Percentiles rank a stretch among this genome's conserved stretches.
Conservation (phyloP, 2,888 invertebrate species). For the Drosophila cracens region DNA sequence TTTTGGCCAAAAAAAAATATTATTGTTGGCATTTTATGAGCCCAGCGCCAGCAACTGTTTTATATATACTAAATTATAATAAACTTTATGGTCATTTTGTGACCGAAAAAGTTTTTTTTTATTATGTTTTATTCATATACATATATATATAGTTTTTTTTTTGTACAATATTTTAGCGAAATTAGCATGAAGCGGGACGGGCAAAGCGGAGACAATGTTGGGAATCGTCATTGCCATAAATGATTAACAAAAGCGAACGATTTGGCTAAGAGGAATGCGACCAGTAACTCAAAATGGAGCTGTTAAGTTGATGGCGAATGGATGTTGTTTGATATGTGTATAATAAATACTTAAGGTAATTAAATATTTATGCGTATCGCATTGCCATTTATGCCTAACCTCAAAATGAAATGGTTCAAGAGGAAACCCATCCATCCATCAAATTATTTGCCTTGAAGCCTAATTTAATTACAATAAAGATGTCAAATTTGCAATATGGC, state of each 20-base stretch:
- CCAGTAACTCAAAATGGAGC: constrained; percentile 26
- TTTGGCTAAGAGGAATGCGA: constrained; percentile 25
- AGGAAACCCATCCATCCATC: not conserved
- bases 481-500: constrained; percentile 22
- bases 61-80: constrained; percentile 57
- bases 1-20: constrained; percentile 21
- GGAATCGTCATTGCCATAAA: constrained; percentile 40
- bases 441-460: not conserved
- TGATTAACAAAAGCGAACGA: constrained; percentile 39
- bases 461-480: constrained; percentile 18
- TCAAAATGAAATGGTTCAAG: not conserved
- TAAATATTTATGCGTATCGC: constrained; percentile 24
- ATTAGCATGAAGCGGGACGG: constrained; percentile 19
- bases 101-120: constrained; percentile 58
- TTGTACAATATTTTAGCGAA: constrained; percentile 21
- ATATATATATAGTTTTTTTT: not conserved
- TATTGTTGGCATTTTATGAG: constrained; percentile 41
- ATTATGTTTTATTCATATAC: constrained; percentile 13
- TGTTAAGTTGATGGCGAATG: constrained; percentile 23
- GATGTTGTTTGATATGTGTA: constrained; percentile 8
- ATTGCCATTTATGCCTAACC: constrained; percentile 21
- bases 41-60: constrained; percentile 41
- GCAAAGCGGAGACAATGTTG: constrained; percentile 14
- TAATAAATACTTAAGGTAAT: constrained; percentile 26
- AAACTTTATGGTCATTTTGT: constrained; percentile 76